phyloP scores from a whole-genome alignment of 2,888 invertebrate species.

The Sthenelais limicola region DNA sequence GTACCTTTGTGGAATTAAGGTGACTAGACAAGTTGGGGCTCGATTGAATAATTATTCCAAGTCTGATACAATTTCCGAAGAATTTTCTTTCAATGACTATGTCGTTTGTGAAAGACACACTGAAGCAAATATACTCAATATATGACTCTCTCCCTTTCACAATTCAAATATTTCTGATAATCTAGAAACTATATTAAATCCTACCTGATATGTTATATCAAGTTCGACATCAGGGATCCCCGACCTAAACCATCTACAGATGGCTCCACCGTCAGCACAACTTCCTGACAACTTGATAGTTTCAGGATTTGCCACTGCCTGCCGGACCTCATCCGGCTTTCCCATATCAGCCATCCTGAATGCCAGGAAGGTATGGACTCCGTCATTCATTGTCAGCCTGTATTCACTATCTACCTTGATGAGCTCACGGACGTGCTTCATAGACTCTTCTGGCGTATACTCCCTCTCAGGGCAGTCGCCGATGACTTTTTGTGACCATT shows the following conservation, averaged over 20 bases:
- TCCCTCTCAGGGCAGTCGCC: not conserved
- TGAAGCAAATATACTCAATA: too few species aligned
- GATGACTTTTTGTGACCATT: not conserved
- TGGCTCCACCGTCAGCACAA: conserved; percentile 12
- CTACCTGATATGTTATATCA: conserved; percentile 9
- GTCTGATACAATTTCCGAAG: too few species aligned
- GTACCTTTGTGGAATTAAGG: too few species aligned
- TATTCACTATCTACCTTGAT: not conserved
- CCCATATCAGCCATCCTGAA: not conserved
- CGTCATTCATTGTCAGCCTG: not conserved
- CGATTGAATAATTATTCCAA: too few species aligned
- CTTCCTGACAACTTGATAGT: not conserved
- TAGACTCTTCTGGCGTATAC: not conserved
- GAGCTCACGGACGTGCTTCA: not conserved
- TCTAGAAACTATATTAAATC: too few species aligned
- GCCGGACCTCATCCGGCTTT: not conserved
- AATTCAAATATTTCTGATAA: too few species aligned
- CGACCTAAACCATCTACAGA: not conserved
- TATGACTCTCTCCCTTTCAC: too few species aligned
- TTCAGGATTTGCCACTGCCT: not conserved
- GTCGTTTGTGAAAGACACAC: too few species aligned
- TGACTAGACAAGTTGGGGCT: too few species aligned
- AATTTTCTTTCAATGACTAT: too few species aligned
- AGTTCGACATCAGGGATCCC: not conserved
- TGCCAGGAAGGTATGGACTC: not conserved